Conservation (phyloP, 2,113 vertebrate species). For the Boulengerochromis microlepis region DNA sequence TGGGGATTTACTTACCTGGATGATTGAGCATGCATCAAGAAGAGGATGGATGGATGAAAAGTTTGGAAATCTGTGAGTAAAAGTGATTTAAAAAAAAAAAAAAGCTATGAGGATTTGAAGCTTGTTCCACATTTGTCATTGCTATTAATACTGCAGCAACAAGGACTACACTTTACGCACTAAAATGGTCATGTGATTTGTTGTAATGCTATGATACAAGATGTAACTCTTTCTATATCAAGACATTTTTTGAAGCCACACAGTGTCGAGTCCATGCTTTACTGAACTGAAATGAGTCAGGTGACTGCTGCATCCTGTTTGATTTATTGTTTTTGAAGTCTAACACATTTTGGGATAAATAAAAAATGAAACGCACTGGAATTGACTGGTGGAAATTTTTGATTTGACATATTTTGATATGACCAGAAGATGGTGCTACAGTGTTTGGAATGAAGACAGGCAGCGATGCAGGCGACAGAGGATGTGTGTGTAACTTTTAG, state of each 20-base stretch:
- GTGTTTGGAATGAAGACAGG: not conserved
- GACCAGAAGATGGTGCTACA: not conserved
- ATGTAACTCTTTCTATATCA: not conserved
- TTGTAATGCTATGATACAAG: not conserved
- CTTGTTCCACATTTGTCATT: not conserved
- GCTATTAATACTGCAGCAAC: not conserved
- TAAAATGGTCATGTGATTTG: not conserved
- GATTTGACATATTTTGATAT: not conserved
- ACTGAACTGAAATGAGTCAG: not conserved
- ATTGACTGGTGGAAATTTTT: not conserved
- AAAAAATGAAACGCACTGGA: not conserved
- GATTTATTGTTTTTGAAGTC: not conserved
- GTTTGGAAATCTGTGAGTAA: not conserved
- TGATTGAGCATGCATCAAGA: not conserved
- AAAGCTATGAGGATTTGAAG: not conserved
- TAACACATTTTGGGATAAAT: not conserved
- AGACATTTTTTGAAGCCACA: not conserved
- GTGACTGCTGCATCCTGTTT: not conserved
- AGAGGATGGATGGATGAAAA: not conserved
- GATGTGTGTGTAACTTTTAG: not conserved
- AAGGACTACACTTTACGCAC: not conserved
- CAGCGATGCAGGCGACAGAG: not conserved
- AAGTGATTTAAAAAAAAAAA: rapidly evolving
- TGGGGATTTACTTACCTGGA: not conserved
- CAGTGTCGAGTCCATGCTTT: not conserved